Evolutionary conservation across 2,113 vertebrate genomes (phyloP).

Genomic region (Oryzias melastigma): DNA sequence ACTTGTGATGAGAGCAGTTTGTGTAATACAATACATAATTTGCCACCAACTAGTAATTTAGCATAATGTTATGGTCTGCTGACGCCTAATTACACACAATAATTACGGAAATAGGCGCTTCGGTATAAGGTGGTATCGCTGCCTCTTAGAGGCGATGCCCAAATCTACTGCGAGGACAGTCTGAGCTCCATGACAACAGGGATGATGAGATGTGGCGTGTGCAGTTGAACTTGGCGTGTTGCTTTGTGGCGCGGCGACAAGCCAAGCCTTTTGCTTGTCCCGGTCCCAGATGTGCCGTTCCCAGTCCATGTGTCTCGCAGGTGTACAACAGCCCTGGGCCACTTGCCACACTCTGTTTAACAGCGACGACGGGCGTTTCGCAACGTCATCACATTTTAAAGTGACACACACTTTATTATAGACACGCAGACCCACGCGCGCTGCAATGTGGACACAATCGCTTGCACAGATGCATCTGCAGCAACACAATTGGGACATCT

Average conservation of each 20-base stretch:
- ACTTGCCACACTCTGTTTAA: conserved; percentile 38
- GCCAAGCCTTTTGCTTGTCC: conserved; percentile 29
- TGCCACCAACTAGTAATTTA: conserved; percentile 58
- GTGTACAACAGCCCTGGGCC: conserved; percentile 53
- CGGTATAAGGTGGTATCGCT: conserved; percentile 45
- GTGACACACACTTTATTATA: conserved; percentile 43
- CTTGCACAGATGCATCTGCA: conserved; percentile 52
- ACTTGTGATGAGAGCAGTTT: conserved; percentile 46
- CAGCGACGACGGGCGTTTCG: conserved; percentile 30
- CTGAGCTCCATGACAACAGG: conserved; percentile 61
- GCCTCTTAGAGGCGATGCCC: conserved; percentile 23
- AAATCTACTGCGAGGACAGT: conserved; percentile 38
- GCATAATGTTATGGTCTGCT: conserved; percentile 48
- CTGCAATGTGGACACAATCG: conserved; percentile 31
- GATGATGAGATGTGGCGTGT: conserved; percentile 31
- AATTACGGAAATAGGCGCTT: conserved; percentile 41
- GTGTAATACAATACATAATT: conserved; percentile 59
- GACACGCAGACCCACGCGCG: conserved; percentile 30
- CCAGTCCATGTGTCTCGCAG: conserved; percentile 52
- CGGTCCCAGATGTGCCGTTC: conserved; percentile 58
- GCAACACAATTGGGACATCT: conserved; percentile 59
- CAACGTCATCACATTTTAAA: conserved; percentile 64
- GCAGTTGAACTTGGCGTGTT: conserved; percentile 47
- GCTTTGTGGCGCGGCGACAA: conserved; percentile 16
- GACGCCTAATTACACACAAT: conserved; percentile 61